Evolutionary conservation across 2,113 vertebrate genomes (phyloP).

Genomic region (Scomber colias): DNA sequence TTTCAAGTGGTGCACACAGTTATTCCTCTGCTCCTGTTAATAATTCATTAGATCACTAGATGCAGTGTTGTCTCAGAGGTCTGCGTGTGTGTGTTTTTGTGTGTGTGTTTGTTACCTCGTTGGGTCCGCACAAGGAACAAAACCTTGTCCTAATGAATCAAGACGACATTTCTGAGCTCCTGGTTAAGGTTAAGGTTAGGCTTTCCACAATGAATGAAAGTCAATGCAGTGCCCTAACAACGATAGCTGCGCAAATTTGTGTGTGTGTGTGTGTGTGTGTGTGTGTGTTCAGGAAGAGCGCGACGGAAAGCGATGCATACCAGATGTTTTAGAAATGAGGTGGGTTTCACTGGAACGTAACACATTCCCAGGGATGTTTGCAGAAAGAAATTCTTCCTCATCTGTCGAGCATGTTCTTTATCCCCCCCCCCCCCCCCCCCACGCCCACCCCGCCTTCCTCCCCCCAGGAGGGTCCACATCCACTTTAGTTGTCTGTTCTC

Average conservation of each 20-base stretch:
- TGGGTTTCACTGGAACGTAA: conserved; percentile 80
- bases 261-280: conserved; percentile 20
- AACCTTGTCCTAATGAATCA: too few relatives aligned
- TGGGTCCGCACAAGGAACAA: too few relatives aligned
- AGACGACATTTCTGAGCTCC: too few relatives aligned
- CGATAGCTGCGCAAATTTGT: too few relatives aligned
- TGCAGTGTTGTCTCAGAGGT: conserved; percentile 33
- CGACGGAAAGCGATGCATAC: conserved; percentile 73
- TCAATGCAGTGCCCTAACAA: too few relatives aligned
- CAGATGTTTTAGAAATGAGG: conserved; percentile 86
- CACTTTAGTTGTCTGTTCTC: conserved; percentile 36
- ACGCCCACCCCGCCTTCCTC: background rate
- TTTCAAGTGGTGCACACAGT: background rate
- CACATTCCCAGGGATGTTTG: conserved; percentile 84
- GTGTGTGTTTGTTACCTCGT: background rate
- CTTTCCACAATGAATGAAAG: too few relatives aligned
- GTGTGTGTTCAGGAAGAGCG: conserved; percentile 47
- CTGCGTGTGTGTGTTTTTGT: conserved; percentile 16
- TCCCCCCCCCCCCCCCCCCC: too few relatives aligned
- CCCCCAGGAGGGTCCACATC: conserved; percentile 15
- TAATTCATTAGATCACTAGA: conserved; percentile 71
- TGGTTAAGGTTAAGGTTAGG: too few relatives aligned
- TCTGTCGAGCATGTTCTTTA: conserved; percentile 74
- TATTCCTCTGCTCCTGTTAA: conserved; percentile 47
- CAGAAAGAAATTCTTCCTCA: conserved; percentile 79